A percentile compares a stretch with the other conserved stretches of the same genome.
phyloP scores from a whole-genome alignment of 2,113 vertebrate genomes.

The Accipiter virgatus region DNA sequence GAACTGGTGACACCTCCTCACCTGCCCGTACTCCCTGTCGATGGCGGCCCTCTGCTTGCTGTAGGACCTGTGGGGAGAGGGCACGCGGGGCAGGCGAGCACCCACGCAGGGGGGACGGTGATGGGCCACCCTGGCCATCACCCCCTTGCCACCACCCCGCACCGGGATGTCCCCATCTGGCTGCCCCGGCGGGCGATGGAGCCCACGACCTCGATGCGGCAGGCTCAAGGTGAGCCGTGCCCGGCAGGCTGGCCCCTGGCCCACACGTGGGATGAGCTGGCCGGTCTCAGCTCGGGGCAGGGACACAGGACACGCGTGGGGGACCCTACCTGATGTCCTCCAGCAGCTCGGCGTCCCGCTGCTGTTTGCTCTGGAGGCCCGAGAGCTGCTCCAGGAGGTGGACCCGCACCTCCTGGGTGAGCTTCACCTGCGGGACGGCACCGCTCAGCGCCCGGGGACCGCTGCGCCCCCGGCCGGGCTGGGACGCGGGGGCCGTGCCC shows the following conservation, averaged over 20 bases:
- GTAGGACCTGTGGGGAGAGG: slow-evolving; percentile 78
- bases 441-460: neutral
- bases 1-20: slow-evolving; percentile 30
- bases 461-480: neutral
- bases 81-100: neutral
- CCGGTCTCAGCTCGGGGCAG: neutral
- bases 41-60: slow-evolving; percentile 88
- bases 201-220: neutral
- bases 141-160: neutral
- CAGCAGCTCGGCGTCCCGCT: slow-evolving; percentile 84
- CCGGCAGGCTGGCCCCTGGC: accelerated
- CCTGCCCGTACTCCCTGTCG: slow-evolving; percentile 90
- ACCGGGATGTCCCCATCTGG: neutral
- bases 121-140: accelerated
- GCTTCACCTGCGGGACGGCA: slow-evolving; percentile 76
- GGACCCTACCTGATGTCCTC: slow-evolving; percentile 86
- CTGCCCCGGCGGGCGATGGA: neutral
- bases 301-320: neutral
- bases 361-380: slow-evolving; percentile 83
- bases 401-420: slow-evolving; percentile 85
- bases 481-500: neutral
- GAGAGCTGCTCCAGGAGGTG: slow-evolving; percentile 84
- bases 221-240: neutral
- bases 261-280: neutral
- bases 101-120: no score